Evolutionary conservation across 2,113 vertebrate genomes (phyloP).

Genomic region (Odocoileus hemionus): DNA sequence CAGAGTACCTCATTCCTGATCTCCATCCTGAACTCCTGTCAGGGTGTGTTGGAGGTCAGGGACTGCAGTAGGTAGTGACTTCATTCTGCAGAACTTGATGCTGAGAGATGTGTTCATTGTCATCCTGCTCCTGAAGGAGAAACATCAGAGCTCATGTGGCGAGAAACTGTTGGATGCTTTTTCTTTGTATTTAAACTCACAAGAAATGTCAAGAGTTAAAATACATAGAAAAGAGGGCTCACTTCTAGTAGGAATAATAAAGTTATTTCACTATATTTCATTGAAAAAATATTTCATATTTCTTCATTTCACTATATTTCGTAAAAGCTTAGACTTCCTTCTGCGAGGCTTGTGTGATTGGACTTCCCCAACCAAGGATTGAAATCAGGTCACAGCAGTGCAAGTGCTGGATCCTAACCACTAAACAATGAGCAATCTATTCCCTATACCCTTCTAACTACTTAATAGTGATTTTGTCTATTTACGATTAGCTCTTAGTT

Average conservation of each 20-base stretch:
- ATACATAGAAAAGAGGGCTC: not conserved
- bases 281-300: not conserved
- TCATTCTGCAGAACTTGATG: not conserved
- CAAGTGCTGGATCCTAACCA: not conserved
- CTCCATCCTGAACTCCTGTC: not conserved
- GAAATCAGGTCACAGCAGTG: not conserved
- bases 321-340: not conserved
- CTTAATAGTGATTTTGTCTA: not conserved
- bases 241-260: not conserved
- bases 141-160: not conserved
- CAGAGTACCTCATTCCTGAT: not conserved
- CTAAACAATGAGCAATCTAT: not conserved
- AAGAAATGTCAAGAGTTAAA: not conserved
- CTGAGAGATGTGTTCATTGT: not conserved
- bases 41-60: not conserved
- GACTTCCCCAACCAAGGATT: not conserved
- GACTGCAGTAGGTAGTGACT: not conserved
- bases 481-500: not conserved
- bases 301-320: not conserved
- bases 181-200: not conserved
- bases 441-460: not conserved
- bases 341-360: fast-evolving
- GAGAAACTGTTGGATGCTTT: not conserved
- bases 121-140: not conserved
- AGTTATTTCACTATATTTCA: not conserved